phyloP scores from a whole-genome alignment of 53 echinoderm and acorn worm species.

The Crossaster papposus region DNA sequence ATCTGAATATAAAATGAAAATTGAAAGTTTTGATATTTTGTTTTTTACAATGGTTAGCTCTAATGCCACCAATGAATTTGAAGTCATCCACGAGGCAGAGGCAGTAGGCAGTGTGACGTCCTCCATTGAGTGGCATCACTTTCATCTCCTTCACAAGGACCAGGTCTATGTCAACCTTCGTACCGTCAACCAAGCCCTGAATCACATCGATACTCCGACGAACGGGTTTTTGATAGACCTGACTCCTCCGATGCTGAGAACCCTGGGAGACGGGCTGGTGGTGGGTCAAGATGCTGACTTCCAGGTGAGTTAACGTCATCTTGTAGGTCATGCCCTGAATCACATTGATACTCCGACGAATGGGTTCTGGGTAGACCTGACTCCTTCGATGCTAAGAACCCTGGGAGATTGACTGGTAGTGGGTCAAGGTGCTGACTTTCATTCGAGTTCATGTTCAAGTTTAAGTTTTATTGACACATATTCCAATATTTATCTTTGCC shows the following conservation, averaged over 20 bases:
- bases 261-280: slow-evolving; percentile 61
- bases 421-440: slow-evolving; percentile 59
- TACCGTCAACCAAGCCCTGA: slow-evolving; percentile 54
- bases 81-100: slow-evolving; percentile 56
- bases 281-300: slow-evolving; percentile 63
- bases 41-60: slow-evolving; percentile 20
- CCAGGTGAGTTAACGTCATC: slow-evolving; percentile 41
- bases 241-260: slow-evolving; percentile 60
- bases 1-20: too few relatives aligned
- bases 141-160: slow-evolving; percentile 68
- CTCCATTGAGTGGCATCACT: slow-evolving; percentile 73
- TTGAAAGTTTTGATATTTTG: too few relatives aligned
- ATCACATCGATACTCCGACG: slow-evolving; percentile 26
- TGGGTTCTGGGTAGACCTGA: slow-evolving; percentile 63
- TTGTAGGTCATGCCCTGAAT: slow-evolving; percentile 25
- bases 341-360: slow-evolving; percentile 25
- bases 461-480: too few relatives aligned
- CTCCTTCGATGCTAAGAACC: slow-evolving; percentile 51
- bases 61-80: slow-evolving; percentile 51
- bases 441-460: slow-evolving; percentile 16
- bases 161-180: slow-evolving; percentile 49
- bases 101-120: slow-evolving; percentile 46
- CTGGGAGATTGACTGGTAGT: slow-evolving; percentile 61
- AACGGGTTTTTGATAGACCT: slow-evolving; percentile 64
- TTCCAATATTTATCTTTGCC: too few relatives aligned